Percentiles rank a stretch among this genome's conserved stretches.
phyloP scores from a whole-genome alignment of 2,797 vertebrate genomes.

The Esox lucius region DNA sequence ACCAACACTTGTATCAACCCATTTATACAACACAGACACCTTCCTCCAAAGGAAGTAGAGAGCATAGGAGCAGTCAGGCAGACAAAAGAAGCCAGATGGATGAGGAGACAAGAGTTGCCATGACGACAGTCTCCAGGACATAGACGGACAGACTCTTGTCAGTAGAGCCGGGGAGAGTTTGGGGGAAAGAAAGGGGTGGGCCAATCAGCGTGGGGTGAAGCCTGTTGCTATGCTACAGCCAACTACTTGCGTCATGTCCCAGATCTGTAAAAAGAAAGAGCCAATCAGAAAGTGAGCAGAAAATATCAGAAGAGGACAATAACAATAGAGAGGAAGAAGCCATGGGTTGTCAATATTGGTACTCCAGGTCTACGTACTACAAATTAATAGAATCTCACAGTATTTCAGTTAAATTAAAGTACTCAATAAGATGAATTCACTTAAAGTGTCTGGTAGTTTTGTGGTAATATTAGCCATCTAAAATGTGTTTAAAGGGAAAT shows the following conservation, averaged over 20 bases:
- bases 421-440: too few species aligned
- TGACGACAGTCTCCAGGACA: constrained; percentile 46
- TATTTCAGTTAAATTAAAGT: too few species aligned
- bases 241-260: constrained; percentile 96
- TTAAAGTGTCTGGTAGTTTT: too few species aligned
- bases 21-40: constrained; percentile 10
- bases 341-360: too few species aligned
- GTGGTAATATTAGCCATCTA: too few species aligned
- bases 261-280: constrained; percentile 77
- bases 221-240: constrained; percentile 93
- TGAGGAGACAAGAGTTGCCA: constrained; percentile 65
- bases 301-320: background rate
- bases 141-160: constrained; percentile 12
- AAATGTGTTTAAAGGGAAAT: too few species aligned
- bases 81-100: constrained; percentile 19
- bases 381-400: too few species aligned
- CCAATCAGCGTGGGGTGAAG: constrained; percentile 86
- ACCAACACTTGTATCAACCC: constrained; percentile 18
- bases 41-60: constrained; percentile 24
- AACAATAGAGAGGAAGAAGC: too few species aligned
- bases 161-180: constrained; percentile 44
- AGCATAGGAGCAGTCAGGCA: constrained; percentile 32
- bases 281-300: background rate
- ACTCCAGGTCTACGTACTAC: too few species aligned
- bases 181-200: constrained; percentile 22